Base-by-base conservation (phyloP, 2,113 vertebrate species). In the Urocynchramus pylzowi region DNA sequence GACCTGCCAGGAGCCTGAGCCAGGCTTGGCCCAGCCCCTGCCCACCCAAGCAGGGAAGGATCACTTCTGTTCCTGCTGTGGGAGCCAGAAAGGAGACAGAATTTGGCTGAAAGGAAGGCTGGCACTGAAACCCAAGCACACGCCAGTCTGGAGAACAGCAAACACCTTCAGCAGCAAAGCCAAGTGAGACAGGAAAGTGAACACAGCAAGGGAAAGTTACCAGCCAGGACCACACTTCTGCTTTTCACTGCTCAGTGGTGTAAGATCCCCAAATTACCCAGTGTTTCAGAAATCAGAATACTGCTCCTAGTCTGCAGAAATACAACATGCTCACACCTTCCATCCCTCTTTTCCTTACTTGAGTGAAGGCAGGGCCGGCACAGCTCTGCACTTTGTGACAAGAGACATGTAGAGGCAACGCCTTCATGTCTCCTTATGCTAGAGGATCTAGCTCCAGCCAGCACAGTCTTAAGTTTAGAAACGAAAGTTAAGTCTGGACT, bases 131-230 rank as follows among this genome's bases (percentile, higher is more conserved):
- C 33, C 56, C n/a, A 5, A 10, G n/a, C 21, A 28, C 47, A 47
- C 0, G 0, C 24, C 16, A 52, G 28, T 26, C 39, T 50, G 12
- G 2, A 68, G 53, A 49, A 21, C 50, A 65, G 33, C 35, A 54
- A 75, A 70, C 27, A 21, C 47, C 67, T 52, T 30, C 76, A 35
- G 84, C 67, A 50, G 37, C 67, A 57, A 13, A 50, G 54, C 27
- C 15, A 53, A 52, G 28, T 1, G 9, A 83, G 57, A 30, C 24
- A 22, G 42, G 39, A 57, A 75, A 52, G 71, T 17, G 17, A 42
- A 31, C 0, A 1, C 13, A 31, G 70, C 79, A 45, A 44, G 64
- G 39, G 41, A 45, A 52, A 50, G 37, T 23, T 37, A 57, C 17
- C 89, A 67, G 8, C 8, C 52, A 88, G 56, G 45, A 61, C 52